These are phyloP conservation scores for Fratercula arctica DNA, from an alignment of 2,797 vertebrate species.

Conservation along the genomic window DNA sequence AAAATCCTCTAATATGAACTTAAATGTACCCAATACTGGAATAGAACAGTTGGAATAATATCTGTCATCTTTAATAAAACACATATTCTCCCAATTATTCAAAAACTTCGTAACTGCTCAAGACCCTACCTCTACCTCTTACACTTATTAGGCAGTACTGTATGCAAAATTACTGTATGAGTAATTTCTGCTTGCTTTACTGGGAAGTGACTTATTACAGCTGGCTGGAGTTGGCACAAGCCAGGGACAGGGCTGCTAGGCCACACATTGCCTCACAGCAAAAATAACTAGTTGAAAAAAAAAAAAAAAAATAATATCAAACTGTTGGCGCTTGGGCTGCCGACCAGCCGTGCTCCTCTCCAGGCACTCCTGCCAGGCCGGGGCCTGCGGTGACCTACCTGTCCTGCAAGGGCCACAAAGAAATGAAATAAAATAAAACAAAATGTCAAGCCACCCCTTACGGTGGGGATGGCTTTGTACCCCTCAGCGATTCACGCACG, in stretches of 20 bases:
- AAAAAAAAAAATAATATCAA: background rate
- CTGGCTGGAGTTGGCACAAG: background rate
- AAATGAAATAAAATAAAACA: background rate
- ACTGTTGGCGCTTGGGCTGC: background rate
- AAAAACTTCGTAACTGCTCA: rapidly evolving
- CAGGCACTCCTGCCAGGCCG: background rate
- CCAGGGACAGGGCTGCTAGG: background rate
- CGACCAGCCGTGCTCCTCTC: background rate
- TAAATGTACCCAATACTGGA: background rate
- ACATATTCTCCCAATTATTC: background rate
- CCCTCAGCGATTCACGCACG: background rate
- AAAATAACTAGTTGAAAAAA: background rate
- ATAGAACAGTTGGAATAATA: background rate
- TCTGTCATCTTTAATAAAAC: rapidly evolving
- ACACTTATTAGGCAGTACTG: background rate
- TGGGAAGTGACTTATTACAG: background rate
- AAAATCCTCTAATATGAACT: background rate
- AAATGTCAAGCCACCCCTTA: background rate
- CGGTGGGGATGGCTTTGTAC: rapidly evolving
- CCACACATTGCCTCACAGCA: background rate
- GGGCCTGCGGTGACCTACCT: background rate
- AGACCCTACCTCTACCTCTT: background rate
- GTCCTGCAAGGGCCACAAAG: background rate
- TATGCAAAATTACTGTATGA: background rate
- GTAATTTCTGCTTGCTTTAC: background rate